phyloP scores from a whole-genome alignment of 2,113 vertebrate species.

The Perccottus glenii region DNA sequence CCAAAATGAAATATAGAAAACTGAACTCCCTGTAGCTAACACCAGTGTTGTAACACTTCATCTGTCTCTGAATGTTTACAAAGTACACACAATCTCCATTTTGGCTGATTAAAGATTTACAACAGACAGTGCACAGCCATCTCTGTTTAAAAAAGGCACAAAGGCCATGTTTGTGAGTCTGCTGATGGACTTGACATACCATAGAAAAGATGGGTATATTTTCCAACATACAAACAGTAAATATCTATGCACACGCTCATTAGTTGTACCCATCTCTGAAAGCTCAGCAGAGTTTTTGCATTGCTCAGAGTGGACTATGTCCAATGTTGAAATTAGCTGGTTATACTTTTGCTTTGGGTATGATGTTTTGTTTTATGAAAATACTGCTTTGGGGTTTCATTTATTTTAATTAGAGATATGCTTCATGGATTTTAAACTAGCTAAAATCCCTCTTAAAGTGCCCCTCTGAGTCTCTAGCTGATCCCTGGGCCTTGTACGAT shows the following conservation, averaged over 20 bases:
- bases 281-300: neutral
- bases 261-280: conserved; percentile 2
- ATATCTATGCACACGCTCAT: neutral
- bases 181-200: neutral
- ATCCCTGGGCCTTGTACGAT: too few species aligned
- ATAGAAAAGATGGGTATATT: too few species aligned
- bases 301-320: neutral
- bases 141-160: too few species aligned
- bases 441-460: too few species aligned
- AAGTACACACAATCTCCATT: too few species aligned
- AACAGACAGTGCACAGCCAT: too few species aligned
- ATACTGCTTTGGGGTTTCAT: neutral
- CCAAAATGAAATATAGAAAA: neutral
- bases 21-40: neutral
- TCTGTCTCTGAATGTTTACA: neutral
- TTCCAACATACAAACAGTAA: too few species aligned
- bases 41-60: neutral
- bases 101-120: too few species aligned
- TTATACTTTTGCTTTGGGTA: neutral
- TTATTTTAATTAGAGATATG: neutral
- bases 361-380: neutral
- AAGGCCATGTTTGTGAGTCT: neutral
- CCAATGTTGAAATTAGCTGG: neutral
- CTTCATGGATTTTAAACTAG: too few species aligned
- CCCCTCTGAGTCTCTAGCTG: too few species aligned